Evolutionary conservation across 2,113 vertebrate species (phyloP), one percentile per base, ranked within the genome.

Genomic region (Ifrita kowaldi): DNA sequence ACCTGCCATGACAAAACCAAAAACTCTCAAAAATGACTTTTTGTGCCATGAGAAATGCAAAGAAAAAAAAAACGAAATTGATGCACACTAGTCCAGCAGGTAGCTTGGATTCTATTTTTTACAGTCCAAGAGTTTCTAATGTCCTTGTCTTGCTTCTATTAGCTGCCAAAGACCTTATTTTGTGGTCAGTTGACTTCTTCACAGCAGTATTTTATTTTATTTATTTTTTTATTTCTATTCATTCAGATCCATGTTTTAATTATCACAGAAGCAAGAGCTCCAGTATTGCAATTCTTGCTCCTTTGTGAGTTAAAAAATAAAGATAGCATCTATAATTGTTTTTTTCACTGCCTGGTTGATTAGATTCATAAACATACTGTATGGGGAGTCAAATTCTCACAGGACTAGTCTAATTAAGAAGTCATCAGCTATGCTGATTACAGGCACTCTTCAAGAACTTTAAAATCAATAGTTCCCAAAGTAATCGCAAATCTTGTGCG

Each of bases 381-480:
- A 95, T 64, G 44, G 59, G 50, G 79, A 97, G 50, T 7, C 52
- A 67, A 91, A 90, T 16, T 95, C 93, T 96, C 85, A 64, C 15
- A 95, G 81, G 93, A 91, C 49, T 73, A 50, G 55, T 59, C 77
- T 93, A 92, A 96, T 96, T 95, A 96, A 91, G 62, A 94, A 96
- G 84, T 84, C 74, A 96, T 68, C 73, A 86, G 89, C 90, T 69
- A 53, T 71, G 57, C 69, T 97, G 90, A 88, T 97, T 96, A 95
- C 57, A 96, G 49, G 64, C 42, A 92, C 33, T 85, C 50, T 52
- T 94, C 37, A 50, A 62, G 70, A 92, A 87, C 75, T 53, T 94
- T n/a, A 73, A 91, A 94, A 92, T 97, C 88, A 96, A 62, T 86
- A 94, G 76, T 87, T 88, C 55, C 69, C 70, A 55, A 16, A 67